These are phyloP conservation scores for Melangyna quadrimaculata DNA, from an alignment of 2,888 invertebrate species.

Conservation along the genomic window DNA sequence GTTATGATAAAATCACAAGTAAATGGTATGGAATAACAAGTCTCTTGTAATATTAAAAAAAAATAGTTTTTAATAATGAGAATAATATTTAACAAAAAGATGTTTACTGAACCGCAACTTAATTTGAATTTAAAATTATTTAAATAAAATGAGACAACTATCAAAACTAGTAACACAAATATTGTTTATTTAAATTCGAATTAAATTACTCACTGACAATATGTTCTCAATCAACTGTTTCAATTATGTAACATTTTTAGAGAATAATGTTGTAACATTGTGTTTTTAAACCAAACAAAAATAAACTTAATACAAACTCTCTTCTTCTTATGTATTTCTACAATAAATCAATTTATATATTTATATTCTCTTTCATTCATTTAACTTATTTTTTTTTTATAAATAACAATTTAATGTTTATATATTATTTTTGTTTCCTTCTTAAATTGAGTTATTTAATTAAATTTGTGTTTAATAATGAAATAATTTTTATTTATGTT, in stretches of 20 bases:
- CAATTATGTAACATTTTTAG: background rate
- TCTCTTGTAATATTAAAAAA: too few species aligned
- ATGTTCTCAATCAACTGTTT: background rate
- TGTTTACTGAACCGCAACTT: too few species aligned
- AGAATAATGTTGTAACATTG: background rate
- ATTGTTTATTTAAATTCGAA: too few species aligned
- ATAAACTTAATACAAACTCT: background rate
- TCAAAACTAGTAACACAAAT: too few species aligned
- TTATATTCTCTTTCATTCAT: background rate
- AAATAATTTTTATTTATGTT: background rate
- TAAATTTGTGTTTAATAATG: background rate
- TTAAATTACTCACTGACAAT: too few species aligned
- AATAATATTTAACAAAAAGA: too few species aligned
- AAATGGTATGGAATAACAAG: too few species aligned
- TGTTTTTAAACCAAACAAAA: background rate
- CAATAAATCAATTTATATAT: background rate
- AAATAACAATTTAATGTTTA: background rate
- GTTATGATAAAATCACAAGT: too few species aligned
- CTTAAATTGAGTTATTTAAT: background rate
- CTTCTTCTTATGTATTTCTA: background rate
- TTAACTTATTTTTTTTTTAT: background rate
- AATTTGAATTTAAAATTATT: too few species aligned
- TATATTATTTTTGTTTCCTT: background rate
- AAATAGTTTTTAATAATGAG: too few species aligned
- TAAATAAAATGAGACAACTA: too few species aligned